These are phyloP conservation scores for Myotis davidii DNA, from an alignment of 2,113 vertebrate species.

Conservation along the genomic window DNA sequence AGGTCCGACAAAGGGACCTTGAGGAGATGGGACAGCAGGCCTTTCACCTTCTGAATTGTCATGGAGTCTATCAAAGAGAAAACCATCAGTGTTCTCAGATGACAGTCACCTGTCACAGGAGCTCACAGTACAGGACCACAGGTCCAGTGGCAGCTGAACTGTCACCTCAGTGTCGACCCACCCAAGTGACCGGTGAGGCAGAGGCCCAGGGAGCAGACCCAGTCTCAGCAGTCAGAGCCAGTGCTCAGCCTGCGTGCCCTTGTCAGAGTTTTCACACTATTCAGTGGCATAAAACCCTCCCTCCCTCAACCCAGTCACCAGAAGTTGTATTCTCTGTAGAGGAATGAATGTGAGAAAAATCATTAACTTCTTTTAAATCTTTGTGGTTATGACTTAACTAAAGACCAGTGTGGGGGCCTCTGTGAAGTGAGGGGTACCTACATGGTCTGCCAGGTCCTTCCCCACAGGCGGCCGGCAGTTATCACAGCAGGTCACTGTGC, in stretches of 20 bases:
- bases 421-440: background rate
- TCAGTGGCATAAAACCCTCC: background rate
- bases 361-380: background rate
- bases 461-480: background rate
- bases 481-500: background rate
- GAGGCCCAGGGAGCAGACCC: no score
- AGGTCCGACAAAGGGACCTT: conserved; percentile 91
- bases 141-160: background rate
- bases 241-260: conserved; percentile 79
- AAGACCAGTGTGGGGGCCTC: background rate
- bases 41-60: conserved; percentile 95
- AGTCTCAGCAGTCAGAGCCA: background rate
- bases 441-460: background rate
- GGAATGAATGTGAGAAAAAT: background rate
- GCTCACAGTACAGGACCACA: background rate
- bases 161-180: rapidly evolving
- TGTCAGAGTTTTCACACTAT: conserved; percentile 3
- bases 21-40: conserved; percentile 90
- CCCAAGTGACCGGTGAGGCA: background rate
- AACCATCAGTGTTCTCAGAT: background rate
- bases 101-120: background rate
- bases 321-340: conserved; percentile 59
- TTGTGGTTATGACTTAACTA: conserved; percentile 2
- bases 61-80: conserved; percentile 88
- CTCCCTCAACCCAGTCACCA: conserved; percentile 8